A percentile compares a stretch with the other conserved stretches of the same genome.
phyloP scores from a whole-genome alignment of 2,797 vertebrate genomes.

The Craterocephalus amniculus region DNA sequence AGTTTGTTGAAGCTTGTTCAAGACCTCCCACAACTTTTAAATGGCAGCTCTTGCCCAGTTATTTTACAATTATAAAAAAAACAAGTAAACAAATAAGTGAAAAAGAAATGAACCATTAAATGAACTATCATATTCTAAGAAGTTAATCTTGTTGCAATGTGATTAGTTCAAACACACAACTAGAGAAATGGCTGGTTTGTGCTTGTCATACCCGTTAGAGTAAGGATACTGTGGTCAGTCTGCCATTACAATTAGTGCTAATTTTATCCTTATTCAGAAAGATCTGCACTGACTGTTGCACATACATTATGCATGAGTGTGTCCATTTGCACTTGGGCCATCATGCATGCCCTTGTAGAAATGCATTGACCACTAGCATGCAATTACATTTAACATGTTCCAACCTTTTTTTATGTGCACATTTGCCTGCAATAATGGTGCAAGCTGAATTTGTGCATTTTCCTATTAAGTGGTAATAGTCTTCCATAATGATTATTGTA shows the following conservation, averaged over 20 bases:
- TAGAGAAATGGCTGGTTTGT: slow-evolving; percentile 28
- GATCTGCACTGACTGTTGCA: slow-evolving; percentile 87
- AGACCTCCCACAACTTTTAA: neutral
- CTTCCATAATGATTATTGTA: neutral
- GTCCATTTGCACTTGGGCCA: slow-evolving; percentile 93
- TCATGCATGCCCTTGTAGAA: slow-evolving; percentile 89
- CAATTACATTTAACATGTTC: slow-evolving; percentile 72
- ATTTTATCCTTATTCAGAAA: slow-evolving; percentile 83
- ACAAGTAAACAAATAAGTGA: neutral
- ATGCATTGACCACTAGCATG: slow-evolving; percentile 70
- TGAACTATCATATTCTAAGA: slow-evolving; percentile 27
- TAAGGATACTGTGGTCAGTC: slow-evolving; percentile 79
- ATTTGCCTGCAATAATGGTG: slow-evolving; percentile 29
- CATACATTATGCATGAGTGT: slow-evolving; percentile 95
- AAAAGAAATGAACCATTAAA: neutral
- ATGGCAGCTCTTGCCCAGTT: neutral
- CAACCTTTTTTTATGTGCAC: slow-evolving; percentile 50
- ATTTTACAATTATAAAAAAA: neutral
- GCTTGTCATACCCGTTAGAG: slow-evolving; percentile 57
- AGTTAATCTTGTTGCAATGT: slow-evolving; percentile 44
- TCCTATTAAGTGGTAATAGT: slow-evolving; percentile 10
- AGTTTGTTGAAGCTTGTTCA: slow-evolving; percentile 18
- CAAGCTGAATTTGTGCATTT: slow-evolving; percentile 14
- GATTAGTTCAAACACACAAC: slow-evolving; percentile 44
- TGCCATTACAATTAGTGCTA: slow-evolving; percentile 91